Percentiles rank a stretch among this genome's conserved stretches.
Evolutionary conservation across 2,888 invertebrate species (phyloP).

Genomic region (Meandrusa payeni): DNA sequence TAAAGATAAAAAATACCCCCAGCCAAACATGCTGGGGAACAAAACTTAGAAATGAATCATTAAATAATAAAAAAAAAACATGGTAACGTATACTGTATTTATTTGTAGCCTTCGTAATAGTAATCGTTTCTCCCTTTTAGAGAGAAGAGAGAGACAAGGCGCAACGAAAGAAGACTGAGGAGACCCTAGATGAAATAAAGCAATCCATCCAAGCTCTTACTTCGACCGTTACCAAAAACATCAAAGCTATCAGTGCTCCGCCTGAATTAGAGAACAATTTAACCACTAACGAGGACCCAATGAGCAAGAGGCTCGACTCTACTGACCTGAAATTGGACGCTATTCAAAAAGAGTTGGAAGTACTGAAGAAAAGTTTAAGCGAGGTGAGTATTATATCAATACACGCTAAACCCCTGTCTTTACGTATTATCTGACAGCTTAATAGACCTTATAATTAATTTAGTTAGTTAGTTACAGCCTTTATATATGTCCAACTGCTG

Average conservation of each 20-base stretch:
- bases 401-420: too few species aligned
- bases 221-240: constrained; percentile 36
- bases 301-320: constrained; percentile 52
- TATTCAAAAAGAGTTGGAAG: constrained; percentile 56
- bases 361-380: constrained; percentile 53
- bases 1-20: too few species aligned
- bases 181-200: constrained; percentile 71
- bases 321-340: constrained; percentile 64
- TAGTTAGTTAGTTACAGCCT: too few species aligned
- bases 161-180: constrained; percentile 83
- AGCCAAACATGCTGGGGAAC: too few species aligned
- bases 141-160: constrained; percentile 84
- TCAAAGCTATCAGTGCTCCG: constrained; percentile 31
- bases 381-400: constrained; percentile 40
- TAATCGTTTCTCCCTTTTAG: constrained; percentile 61
- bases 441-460: too few species aligned
- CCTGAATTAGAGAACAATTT: constrained; percentile 51
- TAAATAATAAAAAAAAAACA: too few species aligned
- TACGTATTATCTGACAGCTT: too few species aligned
- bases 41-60: too few species aligned
- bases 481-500: too few species aligned
- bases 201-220: constrained; percentile 53
- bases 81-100: too few species aligned
- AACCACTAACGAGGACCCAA: constrained; percentile 44
- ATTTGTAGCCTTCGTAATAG: too few species aligned